Evolutionary conservation across 2,888 invertebrate species (phyloP).

Genomic region (Eurytoma californica): DNA sequence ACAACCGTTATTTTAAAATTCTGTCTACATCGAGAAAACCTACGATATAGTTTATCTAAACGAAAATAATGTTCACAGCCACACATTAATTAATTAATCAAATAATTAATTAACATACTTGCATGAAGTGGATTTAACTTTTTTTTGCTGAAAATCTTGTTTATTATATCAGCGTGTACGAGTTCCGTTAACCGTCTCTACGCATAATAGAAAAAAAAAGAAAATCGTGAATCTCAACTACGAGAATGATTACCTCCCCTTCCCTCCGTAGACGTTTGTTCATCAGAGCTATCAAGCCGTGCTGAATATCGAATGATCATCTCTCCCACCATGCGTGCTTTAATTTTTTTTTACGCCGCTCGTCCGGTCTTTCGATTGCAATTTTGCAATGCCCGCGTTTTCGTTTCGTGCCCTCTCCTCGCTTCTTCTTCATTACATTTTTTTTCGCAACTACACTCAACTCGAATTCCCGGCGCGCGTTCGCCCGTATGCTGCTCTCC

Average conservation of each 20-base stretch:
- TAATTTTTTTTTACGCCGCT: background rate
- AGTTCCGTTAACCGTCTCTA: conserved; percentile 23
- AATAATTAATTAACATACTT: conserved; percentile 58
- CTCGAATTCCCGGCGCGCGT: conserved; percentile 34
- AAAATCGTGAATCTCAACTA: conserved; percentile 40
- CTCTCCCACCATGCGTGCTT: background rate
- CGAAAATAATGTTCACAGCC: conserved; percentile 70
- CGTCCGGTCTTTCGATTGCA: too few relatives aligned
- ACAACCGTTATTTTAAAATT: conserved; percentile 53
- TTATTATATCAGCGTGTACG: conserved; percentile 13
- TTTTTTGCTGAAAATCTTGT: conserved; percentile 41
- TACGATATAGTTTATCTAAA: conserved; percentile 53
- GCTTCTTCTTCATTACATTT: conserved; percentile 5
- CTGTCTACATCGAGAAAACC: conserved; percentile 52
- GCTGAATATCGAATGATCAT: background rate
- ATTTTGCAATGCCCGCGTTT: conserved; percentile 1
- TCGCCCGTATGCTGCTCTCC: conserved; percentile 28
- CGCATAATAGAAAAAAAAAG: conserved; percentile 41
- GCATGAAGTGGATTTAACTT: conserved; percentile 54
- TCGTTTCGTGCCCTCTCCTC: conserved; percentile 12
- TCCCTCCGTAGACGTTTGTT: background rate
- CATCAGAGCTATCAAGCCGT: background rate
- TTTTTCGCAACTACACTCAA: conserved; percentile 27
- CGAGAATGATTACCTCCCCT: conserved; percentile 20
- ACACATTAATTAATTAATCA: conserved; percentile 72